phyloP scores from a whole-genome alignment of 2,113 vertebrate genomes.

The Ranitomeya variabilis region DNA sequence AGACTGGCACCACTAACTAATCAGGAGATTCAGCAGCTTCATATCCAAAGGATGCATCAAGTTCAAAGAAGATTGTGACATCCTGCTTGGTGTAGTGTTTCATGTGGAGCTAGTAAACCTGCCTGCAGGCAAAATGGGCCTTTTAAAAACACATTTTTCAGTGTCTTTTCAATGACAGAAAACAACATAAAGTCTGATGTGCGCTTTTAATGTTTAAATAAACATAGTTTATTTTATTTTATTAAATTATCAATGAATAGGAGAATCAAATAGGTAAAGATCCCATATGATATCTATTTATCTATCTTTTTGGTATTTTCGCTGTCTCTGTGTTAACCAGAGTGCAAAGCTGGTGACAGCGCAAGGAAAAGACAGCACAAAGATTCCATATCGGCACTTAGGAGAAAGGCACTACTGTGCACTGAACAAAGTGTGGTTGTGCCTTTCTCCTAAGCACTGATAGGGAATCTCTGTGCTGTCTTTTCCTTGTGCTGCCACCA shows the following conservation, averaged over 20 bases:
- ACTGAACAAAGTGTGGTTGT: too few species aligned
- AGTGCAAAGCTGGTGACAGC: too few species aligned
- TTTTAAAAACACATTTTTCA: slow-evolving; percentile 65
- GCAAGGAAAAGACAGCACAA: too few species aligned
- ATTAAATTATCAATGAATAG: not conserved
- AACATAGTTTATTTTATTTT: slow-evolving; percentile 29
- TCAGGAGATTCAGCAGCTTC: slow-evolving; percentile 74
- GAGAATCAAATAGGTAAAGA: too few species aligned
- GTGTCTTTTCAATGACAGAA: slow-evolving; percentile 60
- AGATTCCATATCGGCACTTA: too few species aligned
- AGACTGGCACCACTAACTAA: slow-evolving; percentile 71
- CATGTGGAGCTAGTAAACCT: slow-evolving; percentile 76
- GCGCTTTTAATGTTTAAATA: slow-evolving; percentile 60
- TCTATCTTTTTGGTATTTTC: too few species aligned
- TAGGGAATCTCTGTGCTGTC: too few species aligned
- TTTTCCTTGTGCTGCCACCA: too few species aligned
- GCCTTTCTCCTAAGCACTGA: too few species aligned
- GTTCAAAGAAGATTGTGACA: slow-evolving; percentile 85
- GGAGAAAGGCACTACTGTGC: too few species aligned
- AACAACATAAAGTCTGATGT: slow-evolving; percentile 57
- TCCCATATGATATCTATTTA: too few species aligned
- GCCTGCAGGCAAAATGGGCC: slow-evolving; percentile 65
- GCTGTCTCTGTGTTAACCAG: too few species aligned
- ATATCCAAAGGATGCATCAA: slow-evolving; percentile 81
- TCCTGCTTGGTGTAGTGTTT: slow-evolving; percentile 82